phyloP scores from a whole-genome alignment of 2,113 vertebrate species.

The Merops nubicus region DNA sequence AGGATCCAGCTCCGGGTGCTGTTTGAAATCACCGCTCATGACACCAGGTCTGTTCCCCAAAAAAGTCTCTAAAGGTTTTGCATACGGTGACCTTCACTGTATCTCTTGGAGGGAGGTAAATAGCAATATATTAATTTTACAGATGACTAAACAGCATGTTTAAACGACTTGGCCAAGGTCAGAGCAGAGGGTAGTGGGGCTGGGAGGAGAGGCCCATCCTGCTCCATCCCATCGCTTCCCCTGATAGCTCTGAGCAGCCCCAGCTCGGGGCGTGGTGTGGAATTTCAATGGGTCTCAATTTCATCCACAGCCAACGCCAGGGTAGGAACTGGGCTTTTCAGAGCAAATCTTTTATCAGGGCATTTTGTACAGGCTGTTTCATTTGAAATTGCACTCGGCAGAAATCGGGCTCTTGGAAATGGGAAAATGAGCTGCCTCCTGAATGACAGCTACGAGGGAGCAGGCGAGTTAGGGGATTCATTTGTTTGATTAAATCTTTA shows the following conservation, averaged over 20 bases:
- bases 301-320: neutral
- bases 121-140: constrained; percentile 51
- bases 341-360: constrained; percentile 45
- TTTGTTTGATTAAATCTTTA: constrained; percentile 70
- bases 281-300: constrained; percentile 57
- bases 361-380: constrained; percentile 4
- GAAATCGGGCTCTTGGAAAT: constrained; percentile 12
- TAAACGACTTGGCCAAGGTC: constrained; percentile 45
- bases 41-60: neutral
- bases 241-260: neutral
- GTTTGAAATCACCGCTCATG: neutral
- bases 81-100: neutral
- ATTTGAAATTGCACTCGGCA: constrained; percentile 27
- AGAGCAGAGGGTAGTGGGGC: neutral
- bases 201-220: neutral
- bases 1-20: neutral
- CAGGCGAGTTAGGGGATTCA: constrained; percentile 8
- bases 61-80: neutral
- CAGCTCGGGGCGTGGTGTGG: neutral
- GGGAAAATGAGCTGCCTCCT: constrained; percentile 35
- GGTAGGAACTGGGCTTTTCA: neutral
- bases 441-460: constrained; percentile 32
- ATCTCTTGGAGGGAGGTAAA: constrained; percentile 21
- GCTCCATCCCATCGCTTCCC: neutral
- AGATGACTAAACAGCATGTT: constrained; percentile 21